Percentiles rank a stretch among this genome's conserved stretches.
phyloP scores from a whole-genome alignment of 2,113 vertebrate species.

The Chamaea fasciata region DNA sequence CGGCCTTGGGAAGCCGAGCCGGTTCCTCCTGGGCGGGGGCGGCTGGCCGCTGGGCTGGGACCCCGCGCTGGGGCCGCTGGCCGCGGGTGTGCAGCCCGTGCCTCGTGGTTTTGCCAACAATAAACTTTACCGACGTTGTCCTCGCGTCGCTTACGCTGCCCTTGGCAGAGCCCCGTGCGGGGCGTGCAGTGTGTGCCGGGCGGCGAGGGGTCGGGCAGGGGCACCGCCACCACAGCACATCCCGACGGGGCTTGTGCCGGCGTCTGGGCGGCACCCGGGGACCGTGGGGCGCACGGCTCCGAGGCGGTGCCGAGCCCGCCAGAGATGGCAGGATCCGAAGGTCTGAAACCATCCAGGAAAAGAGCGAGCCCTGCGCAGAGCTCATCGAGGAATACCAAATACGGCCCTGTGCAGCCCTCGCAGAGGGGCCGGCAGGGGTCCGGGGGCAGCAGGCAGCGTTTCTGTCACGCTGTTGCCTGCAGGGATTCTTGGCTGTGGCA shows the following conservation, averaged over 20 bases:
- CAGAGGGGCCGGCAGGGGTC: not conserved
- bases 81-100: not conserved
- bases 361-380: not conserved
- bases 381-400: not conserved
- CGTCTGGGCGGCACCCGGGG: not conserved
- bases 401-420: not conserved
- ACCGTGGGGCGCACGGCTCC: rapidly evolving
- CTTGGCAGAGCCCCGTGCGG: not conserved
- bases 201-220: not conserved
- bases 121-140: not conserved
- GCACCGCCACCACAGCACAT: rapidly evolving
- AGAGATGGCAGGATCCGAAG: rapidly evolving
- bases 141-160: rapidly evolving
- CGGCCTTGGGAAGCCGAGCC: too few relatives aligned
- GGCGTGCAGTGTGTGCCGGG: not conserved
- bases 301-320: rapidly evolving
- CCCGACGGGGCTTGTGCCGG: rapidly evolving
- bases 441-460: not conserved
- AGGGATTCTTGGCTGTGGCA: not conserved
- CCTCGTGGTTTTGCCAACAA: not conserved
- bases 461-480: not conserved
- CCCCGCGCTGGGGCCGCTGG: not conserved
- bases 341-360: not conserved
- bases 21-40: not conserved
- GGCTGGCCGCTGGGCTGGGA: not conserved